Evolutionary conservation across 2,888 invertebrate genomes (phyloP).

Genomic region (Aproaerema taeniolella): DNA sequence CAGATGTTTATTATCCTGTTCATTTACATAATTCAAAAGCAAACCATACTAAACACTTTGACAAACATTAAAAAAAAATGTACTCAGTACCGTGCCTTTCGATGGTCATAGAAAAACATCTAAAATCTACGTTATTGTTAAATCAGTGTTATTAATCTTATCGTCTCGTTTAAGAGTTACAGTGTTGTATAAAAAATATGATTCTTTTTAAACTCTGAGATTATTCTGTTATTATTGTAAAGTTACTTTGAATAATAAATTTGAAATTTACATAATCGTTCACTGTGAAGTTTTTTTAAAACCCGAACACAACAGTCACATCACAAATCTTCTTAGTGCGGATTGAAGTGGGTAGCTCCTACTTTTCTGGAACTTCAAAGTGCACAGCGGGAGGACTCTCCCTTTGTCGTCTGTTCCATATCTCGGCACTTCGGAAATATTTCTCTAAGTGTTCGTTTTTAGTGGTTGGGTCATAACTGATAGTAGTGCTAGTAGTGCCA

Average conservation of each 20-base stretch:
- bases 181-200: conserved; percentile 75
- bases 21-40: no score
- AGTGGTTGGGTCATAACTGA: conserved; percentile 28
- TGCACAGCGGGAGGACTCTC: conserved; percentile 27
- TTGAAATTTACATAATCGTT: conserved; percentile 76
- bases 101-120: conserved; percentile 65
- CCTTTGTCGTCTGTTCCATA: conserved; percentile 43
- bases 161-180: conserved; percentile 75
- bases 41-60: no score
- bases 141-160: conserved; percentile 73
- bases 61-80: conserved; percentile 24
- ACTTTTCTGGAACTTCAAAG: conserved; percentile 34
- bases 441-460: conserved; percentile 59
- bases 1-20: no score
- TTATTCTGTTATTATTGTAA: conserved; percentile 74
- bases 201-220: conserved; percentile 72
- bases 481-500: conserved; percentile 38
- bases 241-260: conserved; percentile 74
- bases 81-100: conserved; percentile 52
- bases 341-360: no score
- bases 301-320: neutral
- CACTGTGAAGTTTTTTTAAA: conserved; percentile 53
- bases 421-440: conserved; percentile 60
- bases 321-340: no score
- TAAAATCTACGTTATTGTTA: conserved; percentile 71